phyloP scores from a whole-genome alignment of 2,113 vertebrate genomes.

The Phalacrocorax carbo region DNA sequence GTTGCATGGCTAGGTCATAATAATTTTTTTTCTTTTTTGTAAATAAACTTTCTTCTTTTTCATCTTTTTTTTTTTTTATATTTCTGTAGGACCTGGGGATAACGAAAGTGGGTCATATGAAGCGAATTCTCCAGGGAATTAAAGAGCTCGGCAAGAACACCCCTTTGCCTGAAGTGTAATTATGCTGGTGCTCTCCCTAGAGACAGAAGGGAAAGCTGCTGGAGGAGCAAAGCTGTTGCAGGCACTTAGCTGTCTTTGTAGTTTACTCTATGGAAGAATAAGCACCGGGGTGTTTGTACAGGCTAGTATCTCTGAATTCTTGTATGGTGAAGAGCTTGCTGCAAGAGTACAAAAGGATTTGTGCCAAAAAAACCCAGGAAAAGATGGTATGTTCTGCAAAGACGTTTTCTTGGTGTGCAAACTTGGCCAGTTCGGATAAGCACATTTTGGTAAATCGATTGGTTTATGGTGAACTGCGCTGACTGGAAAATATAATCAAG shows the following conservation, averaged over 20 bases:
- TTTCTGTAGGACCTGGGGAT: constrained; percentile 95
- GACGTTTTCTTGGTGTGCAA: constrained; percentile 72
- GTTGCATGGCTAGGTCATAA: neutral
- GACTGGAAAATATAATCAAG: constrained; percentile 65
- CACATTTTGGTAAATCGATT: constrained; percentile 40
- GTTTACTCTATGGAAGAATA: constrained; percentile 51
- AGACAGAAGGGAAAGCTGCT: constrained; percentile 32
- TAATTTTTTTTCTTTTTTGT: neutral
- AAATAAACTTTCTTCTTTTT: constrained; percentile 24
- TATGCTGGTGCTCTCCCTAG: constrained; percentile 59
- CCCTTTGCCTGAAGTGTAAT: constrained; percentile 83
- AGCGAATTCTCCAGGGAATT: constrained; percentile 99
- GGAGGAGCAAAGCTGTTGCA: constrained; percentile 53
- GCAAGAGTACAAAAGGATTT: constrained; percentile 59
- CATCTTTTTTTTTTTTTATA: neutral
- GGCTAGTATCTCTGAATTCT: constrained; percentile 29
- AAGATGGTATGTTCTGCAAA: constrained; percentile 57
- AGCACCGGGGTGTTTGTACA: constrained; percentile 45
- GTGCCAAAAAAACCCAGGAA: constrained; percentile 77
- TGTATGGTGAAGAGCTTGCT: constrained; percentile 39
- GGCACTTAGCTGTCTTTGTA: constrained; percentile 30
- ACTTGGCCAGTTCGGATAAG: constrained; percentile 76
- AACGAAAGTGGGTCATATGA: constrained; percentile 99
- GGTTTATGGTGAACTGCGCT: constrained; percentile 25
- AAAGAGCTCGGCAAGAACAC: constrained; percentile 90